These are phyloP conservation scores for Crioceris asparagi DNA, from an alignment of 2,888 invertebrate species.

Conservation along the genomic window DNA sequence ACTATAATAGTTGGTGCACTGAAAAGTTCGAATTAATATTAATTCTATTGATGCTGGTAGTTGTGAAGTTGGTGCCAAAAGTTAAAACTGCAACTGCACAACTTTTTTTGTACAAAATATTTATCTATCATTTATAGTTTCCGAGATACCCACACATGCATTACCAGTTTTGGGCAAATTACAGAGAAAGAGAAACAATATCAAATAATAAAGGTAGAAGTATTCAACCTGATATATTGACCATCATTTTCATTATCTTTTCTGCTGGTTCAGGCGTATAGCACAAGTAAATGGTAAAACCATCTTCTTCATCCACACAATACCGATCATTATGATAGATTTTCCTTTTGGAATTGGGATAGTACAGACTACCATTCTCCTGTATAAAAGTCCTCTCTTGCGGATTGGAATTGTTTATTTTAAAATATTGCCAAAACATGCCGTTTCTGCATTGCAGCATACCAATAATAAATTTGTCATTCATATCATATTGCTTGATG, in stretches of 20 bases:
- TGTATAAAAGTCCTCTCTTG: constrained; percentile 22
- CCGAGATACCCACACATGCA: too few relatives aligned
- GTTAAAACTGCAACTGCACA: too few relatives aligned
- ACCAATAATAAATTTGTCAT: constrained; percentile 10
- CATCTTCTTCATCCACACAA: constrained; percentile 20
- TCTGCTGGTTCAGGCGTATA: constrained; percentile 7
- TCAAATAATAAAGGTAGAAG: too few relatives aligned
- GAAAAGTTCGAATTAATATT: too few relatives aligned
- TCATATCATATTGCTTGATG: constrained; percentile 3
- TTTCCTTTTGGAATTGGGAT: constrained; percentile 12
- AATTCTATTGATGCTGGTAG: too few relatives aligned
- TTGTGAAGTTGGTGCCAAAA: too few relatives aligned
- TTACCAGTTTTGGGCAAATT: too few relatives aligned
- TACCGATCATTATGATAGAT: constrained; percentile 17
- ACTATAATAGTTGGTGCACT: too few relatives aligned
- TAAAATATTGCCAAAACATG: constrained; percentile 11
- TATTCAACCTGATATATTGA: constrained; percentile 10
- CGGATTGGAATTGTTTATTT: constrained; percentile 12
- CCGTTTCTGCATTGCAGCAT: constrained; percentile 10
- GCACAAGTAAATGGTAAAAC: constrained; percentile 18
- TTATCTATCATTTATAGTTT: too few relatives aligned
- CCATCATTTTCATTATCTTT: neutral
- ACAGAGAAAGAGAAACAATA: too few relatives aligned
- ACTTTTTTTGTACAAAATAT: too few relatives aligned
- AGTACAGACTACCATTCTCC: constrained; percentile 21